phyloP scores from a whole-genome alignment of 2,113 vertebrate species.

The Athene cunicularia region DNA sequence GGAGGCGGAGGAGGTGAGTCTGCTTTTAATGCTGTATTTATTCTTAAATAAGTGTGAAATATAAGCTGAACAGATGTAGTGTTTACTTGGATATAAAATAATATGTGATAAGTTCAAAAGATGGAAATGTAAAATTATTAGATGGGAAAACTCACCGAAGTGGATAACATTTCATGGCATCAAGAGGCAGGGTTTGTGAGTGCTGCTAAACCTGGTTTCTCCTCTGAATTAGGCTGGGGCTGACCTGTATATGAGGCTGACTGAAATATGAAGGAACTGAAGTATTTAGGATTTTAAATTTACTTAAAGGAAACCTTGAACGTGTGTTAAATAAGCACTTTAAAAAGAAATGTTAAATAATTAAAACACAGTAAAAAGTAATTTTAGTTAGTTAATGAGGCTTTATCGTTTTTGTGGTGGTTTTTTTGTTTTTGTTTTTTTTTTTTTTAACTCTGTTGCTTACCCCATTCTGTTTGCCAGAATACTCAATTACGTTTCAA shows the following conservation, averaged over 20 bases:
- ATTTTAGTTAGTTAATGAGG: not conserved
- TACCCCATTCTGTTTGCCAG: not conserved
- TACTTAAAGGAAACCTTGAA: not conserved
- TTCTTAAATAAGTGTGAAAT: not conserved
- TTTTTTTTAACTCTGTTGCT: not conserved
- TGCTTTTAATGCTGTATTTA: not conserved
- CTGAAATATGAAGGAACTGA: not conserved
- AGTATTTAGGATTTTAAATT: not conserved
- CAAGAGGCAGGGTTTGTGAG: not conserved
- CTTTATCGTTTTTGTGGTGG: not conserved
- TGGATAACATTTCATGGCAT: accelerated
- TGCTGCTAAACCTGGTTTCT: not conserved
- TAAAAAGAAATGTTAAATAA: not conserved
- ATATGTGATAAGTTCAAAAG: not conserved
- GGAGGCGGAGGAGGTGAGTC: constrained; percentile 97
- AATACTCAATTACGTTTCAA: not conserved
- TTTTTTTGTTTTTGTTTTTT: not conserved
- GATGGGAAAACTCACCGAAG: not conserved
- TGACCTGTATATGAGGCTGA: not conserved
- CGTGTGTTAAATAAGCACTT: not conserved
- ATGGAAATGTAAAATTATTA: not conserved
- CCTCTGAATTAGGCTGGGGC: not conserved
- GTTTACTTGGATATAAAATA: not conserved
- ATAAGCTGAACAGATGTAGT: not conserved
- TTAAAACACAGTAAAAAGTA: not conserved